These are phyloP conservation scores for Cotesia vestalis DNA, from an alignment of 1,140 invertebrate genomes.

Conservation along the genomic window DNA sequence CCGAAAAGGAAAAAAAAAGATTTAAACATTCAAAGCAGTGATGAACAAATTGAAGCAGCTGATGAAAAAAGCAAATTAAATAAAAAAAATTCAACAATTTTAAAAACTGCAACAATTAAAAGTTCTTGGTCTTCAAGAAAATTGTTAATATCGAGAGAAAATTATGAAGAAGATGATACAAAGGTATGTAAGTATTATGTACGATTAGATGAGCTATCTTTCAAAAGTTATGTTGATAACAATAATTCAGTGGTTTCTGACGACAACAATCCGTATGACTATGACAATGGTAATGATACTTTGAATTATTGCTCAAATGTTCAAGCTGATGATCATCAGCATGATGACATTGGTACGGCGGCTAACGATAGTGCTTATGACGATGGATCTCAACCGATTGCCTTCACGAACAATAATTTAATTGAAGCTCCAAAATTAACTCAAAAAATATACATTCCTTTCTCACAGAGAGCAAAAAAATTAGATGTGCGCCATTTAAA, in stretches of 20 bases:
- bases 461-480: conserved; percentile 80
- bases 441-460: conserved; percentile 74
- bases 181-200: conserved; percentile 43
- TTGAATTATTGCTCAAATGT: conserved; percentile 63
- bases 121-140: conserved; percentile 50
- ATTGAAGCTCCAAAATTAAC: conserved; percentile 68
- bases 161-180: conserved; percentile 45
- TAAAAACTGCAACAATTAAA: conserved; percentile 46
- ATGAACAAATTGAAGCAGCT: conserved; percentile 36
- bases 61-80: conserved; percentile 38
- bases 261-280: conserved; percentile 63
- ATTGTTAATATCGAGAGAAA: conserved; percentile 48
- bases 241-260: conserved; percentile 43
- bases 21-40: conserved; percentile 42
- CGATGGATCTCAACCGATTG: conserved; percentile 59
- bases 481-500: conserved; percentile 84
- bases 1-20: conserved; percentile 47
- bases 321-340: conserved; percentile 43
- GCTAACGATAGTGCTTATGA: conserved; percentile 56
- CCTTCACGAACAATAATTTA: conserved; percentile 67
- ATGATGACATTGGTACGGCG: conserved; percentile 53
- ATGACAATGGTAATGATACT: conserved; percentile 67
- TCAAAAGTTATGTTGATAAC: conserved; percentile 40
- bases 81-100: conserved; percentile 27
- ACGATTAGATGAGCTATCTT: conserved; percentile 34